A percentile compares a stretch with the other conserved stretches of the same genome.
These are phyloP conservation scores for Monochamus saltuarius DNA, from an alignment of 1,140 invertebrate species.

Conservation along the genomic window DNA sequence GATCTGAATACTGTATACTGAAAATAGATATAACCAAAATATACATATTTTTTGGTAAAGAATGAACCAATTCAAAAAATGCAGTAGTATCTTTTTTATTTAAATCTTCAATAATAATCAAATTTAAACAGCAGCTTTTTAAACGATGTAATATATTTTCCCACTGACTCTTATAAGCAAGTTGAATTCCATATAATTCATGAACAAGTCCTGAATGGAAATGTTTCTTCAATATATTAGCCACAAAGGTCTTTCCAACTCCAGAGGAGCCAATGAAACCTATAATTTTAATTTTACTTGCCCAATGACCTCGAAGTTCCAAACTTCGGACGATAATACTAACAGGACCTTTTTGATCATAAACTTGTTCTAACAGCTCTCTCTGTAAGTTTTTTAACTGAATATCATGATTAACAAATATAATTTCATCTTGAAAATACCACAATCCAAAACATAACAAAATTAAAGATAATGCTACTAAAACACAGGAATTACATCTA, in stretches of 20 bases:
- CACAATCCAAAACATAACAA: background rate
- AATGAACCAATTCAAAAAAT: slow-evolving; percentile 12
- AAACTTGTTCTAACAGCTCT: slow-evolving; percentile 9
- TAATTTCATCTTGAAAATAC: background rate
- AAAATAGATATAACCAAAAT: slow-evolving; percentile 16
- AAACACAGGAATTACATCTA: background rate
- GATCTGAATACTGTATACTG: slow-evolving; percentile 6
- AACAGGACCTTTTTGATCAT: slow-evolving; percentile 1
- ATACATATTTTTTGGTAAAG: slow-evolving; percentile 5
- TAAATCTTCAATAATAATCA: slow-evolving; percentile 22
- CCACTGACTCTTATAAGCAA: background rate
- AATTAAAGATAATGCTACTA: slow-evolving; percentile 1
- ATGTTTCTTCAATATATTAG: slow-evolving; percentile 14
- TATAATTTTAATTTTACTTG: slow-evolving; percentile 10
- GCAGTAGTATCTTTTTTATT: slow-evolving; percentile 3
- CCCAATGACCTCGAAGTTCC: slow-evolving; percentile 2
- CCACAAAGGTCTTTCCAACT: slow-evolving; percentile 20
- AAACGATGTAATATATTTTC: slow-evolving; percentile 8
- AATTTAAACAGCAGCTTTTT: slow-evolving; percentile 18
- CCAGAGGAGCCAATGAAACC: slow-evolving; percentile 17
- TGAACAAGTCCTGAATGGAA: slow-evolving; percentile 3
- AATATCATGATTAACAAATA: slow-evolving; percentile 12
- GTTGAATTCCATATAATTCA: slow-evolving; percentile 13
- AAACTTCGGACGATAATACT: slow-evolving; percentile 3
- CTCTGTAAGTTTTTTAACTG: slow-evolving; percentile 4